These are phyloP conservation scores for Caenorhabditis becei DNA, from an alignment of 2,888 invertebrate genomes.

Conservation along the genomic window DNA sequence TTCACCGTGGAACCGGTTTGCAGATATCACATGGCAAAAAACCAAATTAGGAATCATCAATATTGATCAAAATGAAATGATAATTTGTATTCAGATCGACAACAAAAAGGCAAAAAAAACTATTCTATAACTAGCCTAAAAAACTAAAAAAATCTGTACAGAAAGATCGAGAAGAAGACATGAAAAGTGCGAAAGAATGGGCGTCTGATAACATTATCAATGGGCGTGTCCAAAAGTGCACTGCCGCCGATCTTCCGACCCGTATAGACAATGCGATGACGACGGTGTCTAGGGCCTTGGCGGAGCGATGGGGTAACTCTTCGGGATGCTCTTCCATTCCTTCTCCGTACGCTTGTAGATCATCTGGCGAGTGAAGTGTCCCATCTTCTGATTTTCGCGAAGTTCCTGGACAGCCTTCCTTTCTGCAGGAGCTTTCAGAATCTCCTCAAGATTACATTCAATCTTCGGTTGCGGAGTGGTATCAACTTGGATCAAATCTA, in stretches of 20 bases:
- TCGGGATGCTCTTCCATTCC: constrained; percentile 79
- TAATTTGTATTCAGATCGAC: constrained; percentile 28
- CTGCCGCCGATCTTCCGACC: constrained; percentile 13
- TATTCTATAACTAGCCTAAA: constrained; percentile 32
- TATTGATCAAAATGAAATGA: background rate
- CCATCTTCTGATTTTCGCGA: constrained; percentile 77
- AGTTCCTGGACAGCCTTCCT: constrained; percentile 75
- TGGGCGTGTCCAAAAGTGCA: constrained; percentile 38
- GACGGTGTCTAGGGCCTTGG: constrained; percentile 60
- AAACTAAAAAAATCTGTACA: constrained; percentile 36
- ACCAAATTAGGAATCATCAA: background rate
- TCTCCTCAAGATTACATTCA: constrained; percentile 77
- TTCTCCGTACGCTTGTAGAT: constrained; percentile 79
- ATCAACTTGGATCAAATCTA: constrained; percentile 70
- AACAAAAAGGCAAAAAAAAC: constrained; percentile 11
- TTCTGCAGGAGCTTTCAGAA: constrained; percentile 78
- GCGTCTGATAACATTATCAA: constrained; percentile 30
- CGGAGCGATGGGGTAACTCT: constrained; percentile 78
- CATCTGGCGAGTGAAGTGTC: constrained; percentile 78
- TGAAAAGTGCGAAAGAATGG: constrained; percentile 15
- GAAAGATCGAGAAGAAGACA: constrained; percentile 33
- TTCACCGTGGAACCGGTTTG: constrained; percentile 5
- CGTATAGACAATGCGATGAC: constrained; percentile 2
- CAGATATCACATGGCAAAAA: constrained; percentile 28
- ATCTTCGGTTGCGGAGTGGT: constrained; percentile 41